These are phyloP conservation scores for Nettapus auritus DNA, from an alignment of 2,113 vertebrate species.

Conservation along the genomic window DNA sequence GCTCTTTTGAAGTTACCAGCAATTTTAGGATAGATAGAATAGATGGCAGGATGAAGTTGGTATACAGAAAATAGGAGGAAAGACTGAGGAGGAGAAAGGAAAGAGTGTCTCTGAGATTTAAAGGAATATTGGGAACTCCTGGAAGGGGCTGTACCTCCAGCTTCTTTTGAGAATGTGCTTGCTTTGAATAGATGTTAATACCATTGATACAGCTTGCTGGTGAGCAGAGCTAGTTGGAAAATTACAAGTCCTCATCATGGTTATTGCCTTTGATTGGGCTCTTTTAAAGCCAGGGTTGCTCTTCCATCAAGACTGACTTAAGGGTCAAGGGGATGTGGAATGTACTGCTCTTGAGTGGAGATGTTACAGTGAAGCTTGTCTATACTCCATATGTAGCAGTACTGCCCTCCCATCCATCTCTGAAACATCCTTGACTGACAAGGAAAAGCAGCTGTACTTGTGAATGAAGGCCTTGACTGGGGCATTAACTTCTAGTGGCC, in stretches of 20 bases:
- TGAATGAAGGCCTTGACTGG: background rate
- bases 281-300: background rate
- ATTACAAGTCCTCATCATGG: background rate
- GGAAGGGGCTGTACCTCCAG: background rate
- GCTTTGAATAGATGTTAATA: background rate
- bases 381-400: background rate
- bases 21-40: background rate
- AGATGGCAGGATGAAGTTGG: background rate
- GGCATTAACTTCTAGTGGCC: background rate
- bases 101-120: background rate
- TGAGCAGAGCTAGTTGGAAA: background rate
- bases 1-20: background rate
- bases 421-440: slow-evolving; percentile 32
- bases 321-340: background rate
- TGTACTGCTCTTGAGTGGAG: background rate
- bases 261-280: background rate
- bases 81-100: background rate
- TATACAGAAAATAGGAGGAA: background rate
- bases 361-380: background rate
- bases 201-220: background rate
- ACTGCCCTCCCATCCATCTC: slow-evolving; percentile 11
- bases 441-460: background rate
- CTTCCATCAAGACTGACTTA: background rate
- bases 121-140: background rate
- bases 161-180: background rate